These are phyloP conservation scores for Pinna nobilis DNA, from an alignment of 1,140 invertebrate species.

Conservation along the genomic window DNA sequence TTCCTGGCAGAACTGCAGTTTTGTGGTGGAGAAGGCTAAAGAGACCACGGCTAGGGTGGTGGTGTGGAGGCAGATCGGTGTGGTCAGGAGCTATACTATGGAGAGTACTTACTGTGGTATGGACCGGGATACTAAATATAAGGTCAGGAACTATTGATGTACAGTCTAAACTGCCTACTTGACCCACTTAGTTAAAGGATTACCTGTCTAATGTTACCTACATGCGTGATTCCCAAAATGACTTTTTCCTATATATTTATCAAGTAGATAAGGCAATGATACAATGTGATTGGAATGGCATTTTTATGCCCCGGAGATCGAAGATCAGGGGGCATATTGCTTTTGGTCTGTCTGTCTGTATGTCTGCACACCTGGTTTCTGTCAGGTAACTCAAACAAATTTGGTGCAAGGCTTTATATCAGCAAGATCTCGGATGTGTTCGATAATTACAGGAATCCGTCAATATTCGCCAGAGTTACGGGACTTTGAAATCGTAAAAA, in stretches of 20 bases:
- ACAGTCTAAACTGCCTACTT: background rate
- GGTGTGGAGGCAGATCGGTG: slow-evolving; percentile 88
- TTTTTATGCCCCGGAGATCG: too few species aligned
- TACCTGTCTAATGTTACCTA: background rate
- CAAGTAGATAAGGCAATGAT: background rate
- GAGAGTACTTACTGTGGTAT: slow-evolving; percentile 92
- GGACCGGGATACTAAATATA: slow-evolving; percentile 85
- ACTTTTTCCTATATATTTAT: too few species aligned
- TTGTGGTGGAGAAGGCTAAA: slow-evolving; percentile 84
- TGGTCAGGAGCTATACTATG: slow-evolving; percentile 87
- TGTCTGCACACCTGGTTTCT: too few species aligned
- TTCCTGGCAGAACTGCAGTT: slow-evolving; percentile 84
- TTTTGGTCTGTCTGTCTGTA: too few species aligned
- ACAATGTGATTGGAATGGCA: background rate
- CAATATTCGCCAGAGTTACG: too few species aligned
- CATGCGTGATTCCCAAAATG: background rate
- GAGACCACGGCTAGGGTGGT: slow-evolving; percentile 90
- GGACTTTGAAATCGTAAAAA: too few species aligned
- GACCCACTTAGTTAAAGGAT: too few species aligned
- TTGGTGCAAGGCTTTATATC: too few species aligned
- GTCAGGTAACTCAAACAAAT: too few species aligned
- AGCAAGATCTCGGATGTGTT: too few species aligned
- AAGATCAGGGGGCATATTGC: too few species aligned
- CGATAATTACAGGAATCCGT: too few species aligned
- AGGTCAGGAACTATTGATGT: slow-evolving; percentile 74